Base-by-base conservation (phyloP, 2,888 invertebrate species). In the Liodrosophila aerea region DNA sequence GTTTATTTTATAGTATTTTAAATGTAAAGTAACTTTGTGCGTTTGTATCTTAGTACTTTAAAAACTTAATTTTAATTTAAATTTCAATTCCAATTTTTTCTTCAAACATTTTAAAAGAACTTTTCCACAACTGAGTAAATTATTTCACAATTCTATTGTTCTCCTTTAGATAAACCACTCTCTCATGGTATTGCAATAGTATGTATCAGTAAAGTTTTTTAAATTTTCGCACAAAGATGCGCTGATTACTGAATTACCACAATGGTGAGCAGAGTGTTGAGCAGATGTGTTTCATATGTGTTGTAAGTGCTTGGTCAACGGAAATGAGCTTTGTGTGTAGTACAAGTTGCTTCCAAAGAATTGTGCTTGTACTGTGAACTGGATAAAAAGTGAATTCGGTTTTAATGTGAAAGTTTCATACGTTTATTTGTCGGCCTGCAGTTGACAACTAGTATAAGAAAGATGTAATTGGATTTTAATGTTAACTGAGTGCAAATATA, bases 381-480 rank as follows among this genome's bases (percentile, higher is more conserved):
- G 22, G n/a, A n/a, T n/a, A n/a, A n/a, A 22, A 22, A 22, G 22
- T 22, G 22, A 22, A 5, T 5, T 41, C 29, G 9, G 12, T 39
- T 29, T 34, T 30, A 30, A 37, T 34, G 16, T 7, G 8, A 16
- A 37, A 53, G 27, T 49, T 40, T 40, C 34, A 22, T 11, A n/a
- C 12, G 13, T 41, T 29, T 12, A n/a, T 37, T 18, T 31, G 11
- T 12, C 40, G 33, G 8, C 18, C 22, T 11, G 22, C 12, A 33
- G 4, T 29, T 18, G 43, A 43, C 61, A 67, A 31, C 27, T 18
- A 15, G n/a, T 29, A 51, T 31, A 40, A 50, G 40, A 11, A 16
- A 13, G 43, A 12, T 9, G 36, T 45, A 70, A 64, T 54, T 64
- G 49, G 54, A 37, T 52, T 57, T 52, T 46, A 39, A 11, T 50